Evolutionary conservation across 2,797 vertebrate species (phyloP), one percentile per base, ranked within the genome.

Genomic region (Lycodopsis pacificus): DNA sequence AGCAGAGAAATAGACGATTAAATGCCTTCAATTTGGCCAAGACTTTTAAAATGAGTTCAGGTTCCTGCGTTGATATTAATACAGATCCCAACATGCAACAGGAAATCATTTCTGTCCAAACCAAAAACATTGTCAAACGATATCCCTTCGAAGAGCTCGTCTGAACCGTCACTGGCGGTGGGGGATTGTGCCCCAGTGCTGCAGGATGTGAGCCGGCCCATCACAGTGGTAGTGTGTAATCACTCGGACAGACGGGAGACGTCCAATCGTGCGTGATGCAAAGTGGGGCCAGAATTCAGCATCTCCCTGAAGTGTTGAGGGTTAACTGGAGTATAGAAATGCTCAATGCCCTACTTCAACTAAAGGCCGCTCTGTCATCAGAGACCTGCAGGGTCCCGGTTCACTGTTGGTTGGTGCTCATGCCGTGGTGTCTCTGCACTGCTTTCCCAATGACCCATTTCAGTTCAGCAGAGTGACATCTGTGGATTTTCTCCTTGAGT

Each of bases 311-410:
- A 7, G 77, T 77, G 72, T n/a, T 13, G 20, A 63, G 81, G 66
- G 88, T 88, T 88, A 88, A 92, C 81, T 91, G 88, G 89, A 88
- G 90, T 86, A 89, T 89, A 82, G 85, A 87, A 87, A 87, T 87
- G 80, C 77, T 40, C 3, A 8, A 66, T 88, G 90, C 65, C 89
- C 88, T 87, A 90, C 79, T 91, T 88, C 81, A 44, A 1, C 59
- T 36, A 1, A 44, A 82, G 63, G 80, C 86, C 71, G 68, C 53
- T 73, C 27, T 2, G 30, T 6, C 42, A 20, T 36, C 54, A 13
- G 22, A 34, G 56, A 56, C 56, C 71, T 76, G 58, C 75, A 51
- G 70, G 46, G 30, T 85, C 65, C 63, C 42, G 30, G 36, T 51
- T 42, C 48, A 4, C 46, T 70, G 36, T 17, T 7, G 27, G 12